Conservation (phyloP, 2,113 vertebrate species). For the Lophotis ruficrista region DNA sequence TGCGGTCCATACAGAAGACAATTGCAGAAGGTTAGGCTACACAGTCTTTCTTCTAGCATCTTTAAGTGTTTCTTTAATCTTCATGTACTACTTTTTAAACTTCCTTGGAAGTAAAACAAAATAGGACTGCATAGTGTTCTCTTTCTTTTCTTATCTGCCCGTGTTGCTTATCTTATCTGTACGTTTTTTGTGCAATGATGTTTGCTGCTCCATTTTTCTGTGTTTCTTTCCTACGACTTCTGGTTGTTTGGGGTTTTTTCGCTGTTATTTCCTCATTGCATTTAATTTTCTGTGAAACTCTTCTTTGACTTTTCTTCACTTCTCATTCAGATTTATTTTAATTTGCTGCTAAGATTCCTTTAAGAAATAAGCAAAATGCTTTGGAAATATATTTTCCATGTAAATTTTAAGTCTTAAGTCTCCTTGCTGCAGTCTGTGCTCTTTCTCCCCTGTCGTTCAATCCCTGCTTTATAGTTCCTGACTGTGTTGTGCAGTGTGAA, state of each 20-base stretch:
- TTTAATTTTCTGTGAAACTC: not conserved
- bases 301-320: not conserved
- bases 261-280: not conserved
- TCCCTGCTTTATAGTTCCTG: not conserved
- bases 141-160: not conserved
- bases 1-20: not conserved
- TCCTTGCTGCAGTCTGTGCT: not conserved
- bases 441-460: not conserved
- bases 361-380: not conserved
- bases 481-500: not conserved
- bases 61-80: not conserved
- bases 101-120: not conserved
- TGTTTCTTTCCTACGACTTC: not conserved
- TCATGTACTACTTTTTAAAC: not conserved
- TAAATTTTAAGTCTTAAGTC: not conserved
- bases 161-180: not conserved
- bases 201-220: not conserved
- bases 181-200: not conserved
- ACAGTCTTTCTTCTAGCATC: not conserved
- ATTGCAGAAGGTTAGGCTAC: not conserved
- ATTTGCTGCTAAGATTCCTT: not conserved
- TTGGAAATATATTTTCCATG: not conserved
- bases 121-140: not conserved
- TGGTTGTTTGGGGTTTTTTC: not conserved
- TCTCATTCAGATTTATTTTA: not conserved